Evolutionary conservation across 2,113 vertebrate species (phyloP).

Genomic region (Speoplatyrhinus poulsoni): DNA sequence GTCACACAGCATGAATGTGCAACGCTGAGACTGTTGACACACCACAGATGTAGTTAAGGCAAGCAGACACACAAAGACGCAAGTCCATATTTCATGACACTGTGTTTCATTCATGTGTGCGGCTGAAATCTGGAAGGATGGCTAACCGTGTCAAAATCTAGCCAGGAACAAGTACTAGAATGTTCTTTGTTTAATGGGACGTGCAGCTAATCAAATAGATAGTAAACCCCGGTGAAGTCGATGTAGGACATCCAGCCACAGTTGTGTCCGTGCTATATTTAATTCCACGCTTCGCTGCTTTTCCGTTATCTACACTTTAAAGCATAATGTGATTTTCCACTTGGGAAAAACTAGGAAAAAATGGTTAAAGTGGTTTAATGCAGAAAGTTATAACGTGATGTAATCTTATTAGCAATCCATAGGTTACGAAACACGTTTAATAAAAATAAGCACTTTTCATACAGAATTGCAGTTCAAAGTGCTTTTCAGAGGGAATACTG

Average conservation of each 20-base stretch:
- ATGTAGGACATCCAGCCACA: slow-evolving; percentile 4
- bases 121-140: neutral
- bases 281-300: slow-evolving; percentile 36
- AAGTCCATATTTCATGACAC: neutral
- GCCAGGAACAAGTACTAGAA: neutral
- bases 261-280: slow-evolving; percentile 8
- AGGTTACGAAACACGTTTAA: neutral
- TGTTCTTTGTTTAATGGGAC: neutral
- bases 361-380: slow-evolving; percentile 33
- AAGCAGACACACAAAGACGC: neutral
- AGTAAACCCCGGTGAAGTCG: slow-evolving; percentile 9
- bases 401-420: neutral
- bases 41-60: neutral
- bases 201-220: slow-evolving; percentile 1
- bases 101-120: neutral
- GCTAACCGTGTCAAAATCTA: neutral
- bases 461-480: too few species aligned
- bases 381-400: slow-evolving; percentile 24
- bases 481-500: too few species aligned
- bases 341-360: slow-evolving; percentile 9
- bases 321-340: slow-evolving; percentile 25
- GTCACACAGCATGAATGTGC: slow-evolving; percentile 10
- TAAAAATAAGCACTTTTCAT: too few species aligned
- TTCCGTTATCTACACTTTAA: slow-evolving; percentile 6
- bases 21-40: neutral